Percentiles rank a stretch among this genome's conserved stretches.
These are phyloP conservation scores for Thinocorus orbignyianus DNA, from an alignment of 2,113 vertebrate species.

Conservation along the genomic window DNA sequence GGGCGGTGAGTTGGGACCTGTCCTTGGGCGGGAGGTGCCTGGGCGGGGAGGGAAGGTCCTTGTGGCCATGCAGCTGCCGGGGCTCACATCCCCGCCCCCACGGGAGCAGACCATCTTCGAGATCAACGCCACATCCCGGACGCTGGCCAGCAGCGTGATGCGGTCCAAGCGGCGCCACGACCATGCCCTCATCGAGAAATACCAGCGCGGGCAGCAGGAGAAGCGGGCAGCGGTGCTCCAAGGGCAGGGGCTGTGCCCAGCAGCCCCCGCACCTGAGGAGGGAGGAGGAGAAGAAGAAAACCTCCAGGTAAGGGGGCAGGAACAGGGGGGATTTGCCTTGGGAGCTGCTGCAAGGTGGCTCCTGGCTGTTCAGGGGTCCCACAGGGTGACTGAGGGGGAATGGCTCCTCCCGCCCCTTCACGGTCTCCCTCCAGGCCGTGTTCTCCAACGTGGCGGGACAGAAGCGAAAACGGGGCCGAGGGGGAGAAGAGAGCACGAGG, in stretches of 20 bases:
- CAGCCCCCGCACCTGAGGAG: fast-evolving
- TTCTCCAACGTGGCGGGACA: constrained; percentile 81
- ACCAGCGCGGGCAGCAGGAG: constrained; percentile 73
- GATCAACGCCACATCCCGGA: constrained; percentile 89
- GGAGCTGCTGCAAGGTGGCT: neutral
- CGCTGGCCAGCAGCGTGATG: constrained; percentile 86
- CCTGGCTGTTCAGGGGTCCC: too few species aligned
- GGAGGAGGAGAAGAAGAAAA: neutral
- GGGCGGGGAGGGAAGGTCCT: neutral
- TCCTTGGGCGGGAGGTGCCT: fast-evolving
- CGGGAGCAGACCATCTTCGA: constrained; percentile 91
- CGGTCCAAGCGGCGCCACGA: constrained; percentile 84
- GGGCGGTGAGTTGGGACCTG: constrained; percentile 75
- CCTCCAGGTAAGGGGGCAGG: neutral
- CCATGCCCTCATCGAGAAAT: constrained; percentile 77
- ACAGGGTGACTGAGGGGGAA: fast-evolving
- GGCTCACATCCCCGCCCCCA: fast-evolving
- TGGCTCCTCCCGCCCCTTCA: too few species aligned
- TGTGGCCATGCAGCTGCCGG: neutral
- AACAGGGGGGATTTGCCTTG: fast-evolving
- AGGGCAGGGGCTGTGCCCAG: neutral
- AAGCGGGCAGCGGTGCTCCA: constrained; percentile 31
- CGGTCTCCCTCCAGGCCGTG: constrained; percentile 70
- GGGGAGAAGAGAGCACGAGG: neutral
- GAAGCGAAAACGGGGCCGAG: constrained; percentile 73